Base-by-base conservation (phyloP, 1,140 invertebrate species). In the Camponotus vicinus region DNA sequence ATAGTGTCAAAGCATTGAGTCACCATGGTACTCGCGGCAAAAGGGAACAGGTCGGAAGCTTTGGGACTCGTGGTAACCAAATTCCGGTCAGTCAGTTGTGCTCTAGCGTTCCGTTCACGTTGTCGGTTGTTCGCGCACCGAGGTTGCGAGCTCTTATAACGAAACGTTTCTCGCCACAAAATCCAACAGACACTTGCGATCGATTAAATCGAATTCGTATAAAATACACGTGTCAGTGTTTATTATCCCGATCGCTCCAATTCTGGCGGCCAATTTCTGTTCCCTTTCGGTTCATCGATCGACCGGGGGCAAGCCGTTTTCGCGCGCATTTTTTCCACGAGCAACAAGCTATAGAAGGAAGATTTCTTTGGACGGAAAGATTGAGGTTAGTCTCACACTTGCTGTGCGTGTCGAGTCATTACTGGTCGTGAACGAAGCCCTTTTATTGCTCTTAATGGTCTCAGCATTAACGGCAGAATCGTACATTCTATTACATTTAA, bases 201-300 rank as follows among this genome's bases (percentile, higher is more conserved):
- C 18, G 21, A 32, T 40, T 27, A 45, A 55, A 32, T 37, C 45
- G 7, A 42, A 82, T 37, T 40, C 9, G n/a, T 34, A 45, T 3
- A 40, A 2, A 8, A 6, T 37, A 42, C 49, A 57, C 49, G 77
- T 80, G 77, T 15, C 55, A 45, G 57, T 73, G 34, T 73, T 63
- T 57, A 4, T 11, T 13, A 15, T n/a, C n/a, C 2, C 18, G 21
- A 42, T n/a, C 8, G 21, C 40, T 32, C 34, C 49, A 52, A 57
- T 73, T 21, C 67, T 61, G 40, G n/a, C 15, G 8, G 21, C n/a
- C 13, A 18, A 18, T 2, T 69, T 27, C 2, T 45, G 66, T n/a
- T n/a, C 3, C 64, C 34, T n/a, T 27, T n/a, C 63, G 27, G 40
- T 42, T 18, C 61, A 83, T 83, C 79, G 79, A 83, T 83, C 42